phyloP scores from a whole-genome alignment of 2,888 invertebrate species.

The Helobdella robusta region DNA sequence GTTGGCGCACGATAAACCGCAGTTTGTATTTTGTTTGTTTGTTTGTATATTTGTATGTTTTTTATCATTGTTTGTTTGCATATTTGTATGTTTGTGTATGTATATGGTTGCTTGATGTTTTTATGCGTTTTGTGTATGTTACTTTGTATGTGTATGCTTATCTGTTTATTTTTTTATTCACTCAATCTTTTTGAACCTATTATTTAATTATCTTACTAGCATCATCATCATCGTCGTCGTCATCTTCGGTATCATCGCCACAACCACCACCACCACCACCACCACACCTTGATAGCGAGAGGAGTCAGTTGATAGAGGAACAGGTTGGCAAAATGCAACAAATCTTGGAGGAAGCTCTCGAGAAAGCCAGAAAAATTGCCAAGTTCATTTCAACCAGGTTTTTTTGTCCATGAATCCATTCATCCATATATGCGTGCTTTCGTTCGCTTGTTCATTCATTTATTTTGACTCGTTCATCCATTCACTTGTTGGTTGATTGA shows the following conservation, averaged over 20 bases:
- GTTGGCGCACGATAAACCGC: conserved; percentile 19
- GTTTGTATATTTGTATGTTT: neutral
- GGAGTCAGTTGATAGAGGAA: conserved; percentile 13
- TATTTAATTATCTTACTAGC: too few relatives aligned
- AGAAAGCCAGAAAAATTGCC: conserved; percentile 9
- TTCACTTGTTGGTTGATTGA: too few relatives aligned
- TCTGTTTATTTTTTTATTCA: neutral
- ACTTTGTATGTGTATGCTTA: neutral
- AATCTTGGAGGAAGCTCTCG: conserved; percentile 17
- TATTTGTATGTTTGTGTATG: neutral
- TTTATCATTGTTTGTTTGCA: neutral
- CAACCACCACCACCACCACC: too few relatives aligned
- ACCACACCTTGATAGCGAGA: too few relatives aligned
- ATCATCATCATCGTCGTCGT: too few relatives aligned
- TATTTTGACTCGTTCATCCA: too few relatives aligned
- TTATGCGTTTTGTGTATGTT: too few relatives aligned
- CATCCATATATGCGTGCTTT: too few relatives aligned
- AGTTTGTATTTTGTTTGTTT: neutral
- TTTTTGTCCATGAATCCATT: too few relatives aligned
- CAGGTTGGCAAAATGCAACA: conserved; percentile 5
- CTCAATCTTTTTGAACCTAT: neutral
- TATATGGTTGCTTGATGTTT: too few relatives aligned
- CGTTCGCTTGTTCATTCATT: too few relatives aligned
- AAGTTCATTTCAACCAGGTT: conserved; percentile 20
- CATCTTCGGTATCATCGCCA: too few relatives aligned